Conservation (phyloP, 2,113 vertebrate species). For the Calidris pygmaea region DNA sequence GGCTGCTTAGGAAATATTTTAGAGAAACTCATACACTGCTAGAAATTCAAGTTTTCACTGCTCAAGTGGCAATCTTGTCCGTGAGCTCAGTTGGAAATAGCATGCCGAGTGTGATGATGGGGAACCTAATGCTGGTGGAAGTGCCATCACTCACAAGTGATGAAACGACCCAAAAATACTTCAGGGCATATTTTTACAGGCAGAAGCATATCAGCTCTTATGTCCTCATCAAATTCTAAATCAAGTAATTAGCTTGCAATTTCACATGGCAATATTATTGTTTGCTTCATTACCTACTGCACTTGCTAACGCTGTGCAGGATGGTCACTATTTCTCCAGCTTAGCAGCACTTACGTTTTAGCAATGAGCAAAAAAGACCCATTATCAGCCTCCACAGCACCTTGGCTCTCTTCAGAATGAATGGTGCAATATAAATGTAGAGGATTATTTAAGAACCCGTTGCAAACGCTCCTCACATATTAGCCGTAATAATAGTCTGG, state of each 20-base stretch:
- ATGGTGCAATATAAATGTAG: not conserved
- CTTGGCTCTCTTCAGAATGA: conserved; percentile 12
- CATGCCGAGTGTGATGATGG: not conserved
- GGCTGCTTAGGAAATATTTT: not conserved
- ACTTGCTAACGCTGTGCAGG: not conserved
- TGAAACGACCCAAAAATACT: not conserved
- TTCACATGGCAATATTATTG: conserved; percentile 39
- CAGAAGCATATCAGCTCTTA: not conserved
- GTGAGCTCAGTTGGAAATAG: not conserved
- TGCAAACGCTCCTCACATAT: conserved; percentile 32
- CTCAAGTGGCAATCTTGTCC: not conserved
- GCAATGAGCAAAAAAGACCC: not conserved
- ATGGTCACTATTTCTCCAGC: conserved; percentile 10
- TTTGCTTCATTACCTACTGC: conserved; percentile 38
- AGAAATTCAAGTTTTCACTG: not conserved
- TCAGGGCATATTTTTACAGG: not conserved
- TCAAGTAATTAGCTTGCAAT: conserved; percentile 36
- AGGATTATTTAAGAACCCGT: conserved; percentile 62
- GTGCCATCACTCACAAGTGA: not conserved
- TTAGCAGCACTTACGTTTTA: not conserved
- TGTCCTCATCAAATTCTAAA: conserved; percentile 36
- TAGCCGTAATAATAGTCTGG: conserved; percentile 27
- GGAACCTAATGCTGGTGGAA: not conserved
- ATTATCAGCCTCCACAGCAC: conserved; percentile 26
- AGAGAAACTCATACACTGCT: rapidly evolving